Evolutionary conservation across 92 coral and sea anemone species (phyloP), one percentile per base, ranked within the genome.

Genomic region (Pocillopora grandis): DNA sequence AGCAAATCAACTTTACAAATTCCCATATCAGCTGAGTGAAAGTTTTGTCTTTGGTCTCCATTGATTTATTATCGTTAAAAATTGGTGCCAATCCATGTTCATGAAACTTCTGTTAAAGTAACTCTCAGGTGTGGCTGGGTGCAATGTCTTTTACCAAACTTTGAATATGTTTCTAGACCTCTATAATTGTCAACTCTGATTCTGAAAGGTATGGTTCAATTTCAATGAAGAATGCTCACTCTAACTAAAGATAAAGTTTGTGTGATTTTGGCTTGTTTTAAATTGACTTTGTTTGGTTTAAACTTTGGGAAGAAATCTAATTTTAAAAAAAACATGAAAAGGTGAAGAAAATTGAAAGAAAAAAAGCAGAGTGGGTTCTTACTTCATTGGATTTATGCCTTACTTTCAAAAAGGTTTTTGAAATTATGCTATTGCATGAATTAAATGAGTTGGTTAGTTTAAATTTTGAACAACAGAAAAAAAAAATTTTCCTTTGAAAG

Each of bases 401-500:
- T 84, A 42, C 89, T 59, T 83, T 66, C 57, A 75, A 60, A 31
- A 42, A 42, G 52, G 52, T 60, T 76, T 82, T n/a, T 77, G 58
- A 36, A 62, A 66, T 56, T 58, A 77, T 68, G 77, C 80, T 35
- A 64, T 74, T 61, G 78, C 87, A 85, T 73, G 86, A 80, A 72
- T 72, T 81, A 56, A 76, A 11, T 72, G 95, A 94, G 98, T 94
- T 94, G 98, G 98, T 94, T 94, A 88, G 92, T 94, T 94, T 94
- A 71, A 21, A 56, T 56, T 62, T 31, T 59, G 73, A 10, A 23
- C 73, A 21, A 60, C 61, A 20, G 15, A 17, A 71, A 36, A 23
- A 81, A 71, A 70, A 18, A 59, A 20, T 71, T 71, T 68, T 81
- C 52, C 77, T 71, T 23, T 37, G 23, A 27, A 73, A 72, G 52